Percentiles rank a stretch among this genome's conserved stretches.
Conservation (phyloP, 2,888 invertebrate species). For the Drosophila diplacantha region DNA sequence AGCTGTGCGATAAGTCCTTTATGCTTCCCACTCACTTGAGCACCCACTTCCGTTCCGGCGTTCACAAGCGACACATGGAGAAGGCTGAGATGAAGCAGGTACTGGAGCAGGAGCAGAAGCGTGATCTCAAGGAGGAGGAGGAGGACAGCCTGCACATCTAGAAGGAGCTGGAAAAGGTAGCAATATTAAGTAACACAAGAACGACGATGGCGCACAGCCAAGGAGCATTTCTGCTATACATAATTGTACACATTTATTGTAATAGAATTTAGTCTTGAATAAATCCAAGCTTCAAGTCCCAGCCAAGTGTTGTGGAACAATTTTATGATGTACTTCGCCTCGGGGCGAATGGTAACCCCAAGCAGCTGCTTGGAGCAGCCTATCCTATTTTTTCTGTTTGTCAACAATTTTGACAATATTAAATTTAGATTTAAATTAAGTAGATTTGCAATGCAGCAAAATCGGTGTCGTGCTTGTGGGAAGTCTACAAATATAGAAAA, state of each 20-base stretch:
- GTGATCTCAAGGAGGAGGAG: conserved; percentile 62
- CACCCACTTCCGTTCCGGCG: conserved; percentile 63
- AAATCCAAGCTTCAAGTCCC: conserved; percentile 25
- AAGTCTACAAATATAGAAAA: not conserved
- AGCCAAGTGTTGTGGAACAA: not conserved
- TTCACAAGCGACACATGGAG: conserved; percentile 64
- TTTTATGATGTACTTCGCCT: not conserved
- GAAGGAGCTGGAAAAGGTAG: conserved; percentile 5
- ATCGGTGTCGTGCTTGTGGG: conserved; percentile 14
- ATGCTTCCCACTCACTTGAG: conserved; percentile 66
- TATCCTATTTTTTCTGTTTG: not conserved
- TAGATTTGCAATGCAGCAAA: not conserved
- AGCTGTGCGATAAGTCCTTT: conserved; percentile 66
- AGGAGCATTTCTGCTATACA: conserved; percentile 26
- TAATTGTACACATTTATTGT: conserved; percentile 6
- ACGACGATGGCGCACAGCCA: conserved; percentile 29
- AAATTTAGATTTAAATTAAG: not conserved
- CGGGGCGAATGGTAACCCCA: not conserved
- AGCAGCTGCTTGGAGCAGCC: conserved; percentile 12
- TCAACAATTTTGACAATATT: not conserved
- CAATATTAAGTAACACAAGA: conserved; percentile 7
- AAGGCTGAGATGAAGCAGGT: conserved; percentile 60
- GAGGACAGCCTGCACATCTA: conserved; percentile 63
- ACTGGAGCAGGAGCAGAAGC: conserved; percentile 52
- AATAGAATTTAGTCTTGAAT: conserved; percentile 30